phyloP scores from a whole-genome alignment of 2,797 vertebrate genomes.

The Fratercula arctica region DNA sequence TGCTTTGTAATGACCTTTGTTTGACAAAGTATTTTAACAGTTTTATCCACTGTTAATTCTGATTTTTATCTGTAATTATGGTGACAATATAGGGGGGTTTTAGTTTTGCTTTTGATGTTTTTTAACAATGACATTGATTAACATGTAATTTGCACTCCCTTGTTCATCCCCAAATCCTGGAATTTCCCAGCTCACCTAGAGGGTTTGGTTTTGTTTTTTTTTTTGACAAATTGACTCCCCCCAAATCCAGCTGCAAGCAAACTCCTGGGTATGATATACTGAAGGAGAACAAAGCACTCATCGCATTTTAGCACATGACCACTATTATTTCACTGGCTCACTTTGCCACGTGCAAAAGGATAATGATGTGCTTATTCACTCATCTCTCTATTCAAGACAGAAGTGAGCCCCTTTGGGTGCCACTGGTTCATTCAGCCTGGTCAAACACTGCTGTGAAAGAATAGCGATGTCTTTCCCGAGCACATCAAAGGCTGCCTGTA shows the following conservation, averaged over 20 bases:
- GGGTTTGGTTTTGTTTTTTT: neutral
- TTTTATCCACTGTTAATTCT: neutral
- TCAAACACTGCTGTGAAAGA: neutral
- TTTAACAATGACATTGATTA: neutral
- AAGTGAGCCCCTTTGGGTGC: neutral
- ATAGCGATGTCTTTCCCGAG: neutral
- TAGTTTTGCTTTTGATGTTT: neutral
- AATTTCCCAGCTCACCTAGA: neutral
- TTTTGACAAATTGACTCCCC: neutral
- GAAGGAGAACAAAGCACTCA: neutral
- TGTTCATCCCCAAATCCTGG: neutral
- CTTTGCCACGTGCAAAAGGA: neutral
- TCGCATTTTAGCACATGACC: neutral
- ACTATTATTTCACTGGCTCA: neutral
- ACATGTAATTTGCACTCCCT: neutral
- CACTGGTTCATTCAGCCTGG: neutral
- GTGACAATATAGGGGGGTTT: neutral
- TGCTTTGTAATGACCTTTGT: constrained; percentile 3
- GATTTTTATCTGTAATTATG: neutral
- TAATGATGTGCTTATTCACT: neutral
- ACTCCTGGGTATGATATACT: neutral
- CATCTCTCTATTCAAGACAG: neutral
- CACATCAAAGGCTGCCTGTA: neutral
- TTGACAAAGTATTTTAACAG: neutral
- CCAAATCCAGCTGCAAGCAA: neutral